Evolutionary conservation across 2,113 vertebrate genomes (phyloP).

Genomic region (Irena cyanogastra): DNA sequence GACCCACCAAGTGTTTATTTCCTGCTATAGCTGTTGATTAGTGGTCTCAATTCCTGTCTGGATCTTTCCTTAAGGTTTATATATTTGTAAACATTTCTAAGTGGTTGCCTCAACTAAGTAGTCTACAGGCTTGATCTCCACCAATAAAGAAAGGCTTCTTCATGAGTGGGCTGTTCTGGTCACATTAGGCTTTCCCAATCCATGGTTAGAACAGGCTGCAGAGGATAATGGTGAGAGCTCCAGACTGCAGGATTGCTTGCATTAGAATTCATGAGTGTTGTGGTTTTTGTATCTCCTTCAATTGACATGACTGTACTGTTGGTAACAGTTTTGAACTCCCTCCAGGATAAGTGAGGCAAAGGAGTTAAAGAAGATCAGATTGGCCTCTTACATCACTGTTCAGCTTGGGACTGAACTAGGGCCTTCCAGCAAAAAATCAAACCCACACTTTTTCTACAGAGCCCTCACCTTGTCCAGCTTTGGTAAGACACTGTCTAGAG

Average conservation of each 20-base stretch:
- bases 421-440: not conserved
- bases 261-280: not conserved
- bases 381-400: not conserved
- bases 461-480: not conserved
- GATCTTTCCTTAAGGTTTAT: not conserved
- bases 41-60: not conserved
- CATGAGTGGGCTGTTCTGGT: not conserved
- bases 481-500: not conserved
- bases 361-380: not conserved
- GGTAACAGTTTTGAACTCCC: not conserved
- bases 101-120: not conserved
- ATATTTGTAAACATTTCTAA: not conserved
- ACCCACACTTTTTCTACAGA: accelerated
- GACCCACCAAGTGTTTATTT: not conserved
- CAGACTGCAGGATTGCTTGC: not conserved
- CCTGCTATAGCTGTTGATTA: not conserved
- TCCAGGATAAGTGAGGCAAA: not conserved
- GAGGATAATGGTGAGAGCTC: not conserved
- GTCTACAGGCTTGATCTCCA: not conserved
- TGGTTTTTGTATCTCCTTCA: not conserved
- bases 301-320: not conserved
- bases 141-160: not conserved
- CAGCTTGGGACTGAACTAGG: not conserved
- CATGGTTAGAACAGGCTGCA: not conserved
- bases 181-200: not conserved